Percentiles rank a stretch among this genome's conserved stretches.
Evolutionary conservation across 1,140 invertebrate species (phyloP).

Genomic region (Phymastichus coffea): DNA sequence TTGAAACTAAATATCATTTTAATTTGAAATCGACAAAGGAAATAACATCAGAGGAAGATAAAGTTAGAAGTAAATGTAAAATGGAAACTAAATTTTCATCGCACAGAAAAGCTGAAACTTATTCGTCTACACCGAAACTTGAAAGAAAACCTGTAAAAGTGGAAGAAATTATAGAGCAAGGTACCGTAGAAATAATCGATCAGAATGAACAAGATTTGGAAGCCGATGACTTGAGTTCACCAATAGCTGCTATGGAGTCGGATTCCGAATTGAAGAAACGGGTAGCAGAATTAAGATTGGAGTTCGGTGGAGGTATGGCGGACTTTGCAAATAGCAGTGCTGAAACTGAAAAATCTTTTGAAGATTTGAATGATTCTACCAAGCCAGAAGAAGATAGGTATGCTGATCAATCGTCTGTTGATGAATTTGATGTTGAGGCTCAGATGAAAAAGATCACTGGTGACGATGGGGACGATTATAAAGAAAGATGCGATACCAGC

Average conservation of each 20-base stretch:
- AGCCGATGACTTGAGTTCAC: conserved; percentile 48
- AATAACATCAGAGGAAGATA: conserved; percentile 14
- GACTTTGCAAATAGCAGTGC: conserved; percentile 28
- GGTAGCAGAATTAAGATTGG: conserved; percentile 52
- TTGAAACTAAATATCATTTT: background rate
- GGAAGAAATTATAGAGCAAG: conserved; percentile 28
- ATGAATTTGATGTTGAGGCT: conserved; percentile 53
- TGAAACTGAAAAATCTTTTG: conserved; percentile 31
- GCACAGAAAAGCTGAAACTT: conserved; percentile 25
- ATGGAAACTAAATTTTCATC: background rate
- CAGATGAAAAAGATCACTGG: conserved; percentile 54
- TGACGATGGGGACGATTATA: conserved; percentile 51
- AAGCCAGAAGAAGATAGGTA: conserved; percentile 27
- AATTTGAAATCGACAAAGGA: conserved; percentile 8
- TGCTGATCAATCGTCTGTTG: conserved; percentile 44
- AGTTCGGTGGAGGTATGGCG: conserved; percentile 45
- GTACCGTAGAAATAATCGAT: conserved; percentile 49
- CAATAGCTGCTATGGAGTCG: conserved; percentile 45
- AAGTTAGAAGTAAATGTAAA: conserved; percentile 19
- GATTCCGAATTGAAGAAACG: conserved; percentile 51
- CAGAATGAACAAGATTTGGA: conserved; percentile 43
- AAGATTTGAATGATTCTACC: conserved; percentile 5
- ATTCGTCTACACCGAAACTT: background rate
- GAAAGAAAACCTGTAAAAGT: conserved; percentile 9
- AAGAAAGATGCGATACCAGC: conserved; percentile 44